A percentile compares a stretch with the other conserved stretches of the same genome.
Conservation (phyloP, 2,797 vertebrate species). For the Gallinago solitaria region DNA sequence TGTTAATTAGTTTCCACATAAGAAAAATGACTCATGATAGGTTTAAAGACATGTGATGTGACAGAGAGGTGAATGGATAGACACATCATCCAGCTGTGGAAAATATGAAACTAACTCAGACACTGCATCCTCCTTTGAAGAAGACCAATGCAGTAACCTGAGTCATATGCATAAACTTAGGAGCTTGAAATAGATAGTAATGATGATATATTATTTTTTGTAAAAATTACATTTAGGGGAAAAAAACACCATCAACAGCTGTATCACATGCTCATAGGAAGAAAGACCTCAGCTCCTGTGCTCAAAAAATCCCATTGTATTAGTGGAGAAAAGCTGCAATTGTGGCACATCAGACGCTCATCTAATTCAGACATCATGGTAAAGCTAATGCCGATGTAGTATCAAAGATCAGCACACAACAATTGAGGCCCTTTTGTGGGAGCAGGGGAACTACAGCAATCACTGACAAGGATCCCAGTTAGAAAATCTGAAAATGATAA, state of each 20-base stretch:
- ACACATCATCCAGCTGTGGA: neutral
- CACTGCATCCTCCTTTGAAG: neutral
- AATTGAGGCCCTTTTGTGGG: neutral
- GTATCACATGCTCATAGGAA: neutral
- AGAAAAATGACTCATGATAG: neutral
- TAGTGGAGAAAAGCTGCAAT: neutral
- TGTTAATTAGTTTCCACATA: neutral
- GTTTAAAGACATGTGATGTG: neutral
- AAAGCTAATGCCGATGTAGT: neutral
- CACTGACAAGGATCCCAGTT: neutral
- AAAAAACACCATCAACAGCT: neutral
- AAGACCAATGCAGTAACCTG: neutral
- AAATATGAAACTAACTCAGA: neutral
- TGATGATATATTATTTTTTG: neutral
- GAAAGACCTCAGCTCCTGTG: neutral
- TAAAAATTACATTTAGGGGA: neutral
- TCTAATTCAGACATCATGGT: neutral
- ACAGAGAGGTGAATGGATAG: neutral
- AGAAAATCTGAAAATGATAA: conserved; percentile 22
- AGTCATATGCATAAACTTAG: neutral
- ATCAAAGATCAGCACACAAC: neutral
- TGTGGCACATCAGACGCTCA: neutral
- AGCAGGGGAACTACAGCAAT: neutral
- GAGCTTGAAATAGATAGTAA: neutral
- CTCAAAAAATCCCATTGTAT: neutral